Evolutionary conservation across 2,113 vertebrate genomes (phyloP), one percentile per base, ranked within the genome.

Genomic region (Vicugna pacos): DNA sequence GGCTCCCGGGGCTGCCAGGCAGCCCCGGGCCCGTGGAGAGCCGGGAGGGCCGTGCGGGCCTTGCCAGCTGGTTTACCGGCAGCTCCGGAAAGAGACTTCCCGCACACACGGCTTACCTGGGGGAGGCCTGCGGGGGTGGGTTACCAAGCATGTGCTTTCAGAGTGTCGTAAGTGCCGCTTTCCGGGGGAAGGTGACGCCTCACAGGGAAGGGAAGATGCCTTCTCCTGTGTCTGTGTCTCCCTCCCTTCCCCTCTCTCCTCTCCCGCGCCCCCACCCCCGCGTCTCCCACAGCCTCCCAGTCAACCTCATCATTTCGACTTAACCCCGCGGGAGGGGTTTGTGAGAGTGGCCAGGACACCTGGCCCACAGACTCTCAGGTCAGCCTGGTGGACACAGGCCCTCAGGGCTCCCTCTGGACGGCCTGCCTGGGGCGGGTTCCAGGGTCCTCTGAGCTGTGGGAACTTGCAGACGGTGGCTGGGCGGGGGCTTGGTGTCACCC

Each of bases 51-150:
- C 6, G 15, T 12, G 6, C 8, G 2, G 58, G 35, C 28, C 30
- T 42, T 13, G 6, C 20, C 6, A 5, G 14, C n/a, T 22, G 48
- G 22, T 11, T 9, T 22, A 9, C 0, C 0, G 8, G 19, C 2
- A n/a, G 50, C 48, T 50, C 62, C 1, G 6, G 8, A 58, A 28
- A 28, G 42, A 26, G 1, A 35, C 32, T 72, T 20, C 85, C 54
- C 5, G 64, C 17, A 1, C 54, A 42, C 3, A 10, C 12, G 2
- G 0, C 20, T 19, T 3, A 2, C 9, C 52, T 0, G 72, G 1
- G 52, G 11, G 20, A 0, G 15, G n/a, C 64, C 0, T 11, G 12
- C 3, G 1, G 24, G 58, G 50, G 24, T 54, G 24, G 0, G 32
- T n/a, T 20, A 13, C 3, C 42, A 5, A 30, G 56, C 13, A 11